These are phyloP conservation scores for Polyommatus iphigenia DNA, from an alignment of 2,888 invertebrate species.

Conservation along the genomic window DNA sequence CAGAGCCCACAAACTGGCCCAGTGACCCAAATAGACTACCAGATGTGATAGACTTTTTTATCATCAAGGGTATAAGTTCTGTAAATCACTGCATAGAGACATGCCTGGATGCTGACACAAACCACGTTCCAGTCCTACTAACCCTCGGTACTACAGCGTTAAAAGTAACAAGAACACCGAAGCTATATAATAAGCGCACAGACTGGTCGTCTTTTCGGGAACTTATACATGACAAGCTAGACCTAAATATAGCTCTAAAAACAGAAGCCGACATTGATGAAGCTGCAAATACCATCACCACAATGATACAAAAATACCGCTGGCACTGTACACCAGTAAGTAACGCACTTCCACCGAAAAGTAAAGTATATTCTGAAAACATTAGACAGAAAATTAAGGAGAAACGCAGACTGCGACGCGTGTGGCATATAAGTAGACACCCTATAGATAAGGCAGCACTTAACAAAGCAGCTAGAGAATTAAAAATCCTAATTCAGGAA, in stretches of 20 bases:
- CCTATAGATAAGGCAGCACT: no score
- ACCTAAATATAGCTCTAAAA: neutral
- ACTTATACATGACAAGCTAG: neutral
- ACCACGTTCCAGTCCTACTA: slow-evolving; percentile 8
- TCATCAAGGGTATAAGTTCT: neutral
- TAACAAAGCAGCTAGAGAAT: no score
- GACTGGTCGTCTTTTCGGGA: neutral
- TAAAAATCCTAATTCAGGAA: no score
- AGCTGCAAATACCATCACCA: neutral
- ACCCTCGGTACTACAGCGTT: neutral
- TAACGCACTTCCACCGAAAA: no score
- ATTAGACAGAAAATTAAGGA: no score
- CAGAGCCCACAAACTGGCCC: slow-evolving; percentile 28
- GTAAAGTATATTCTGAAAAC: no score
- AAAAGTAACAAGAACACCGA: neutral
- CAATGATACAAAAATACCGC: slow-evolving; percentile 2
- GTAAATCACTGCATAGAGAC: neutral
- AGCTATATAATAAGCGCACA: neutral
- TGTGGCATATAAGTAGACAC: no score
- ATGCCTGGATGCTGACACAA: neutral
- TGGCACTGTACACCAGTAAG: neutral
- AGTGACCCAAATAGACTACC: slow-evolving; percentile 21
- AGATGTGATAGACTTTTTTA: slow-evolving; percentile 24
- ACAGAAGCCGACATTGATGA: neutral
- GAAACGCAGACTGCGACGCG: no score